Evolutionary conservation across 2,113 vertebrate species (phyloP).

Genomic region (Atractosteus spatula): DNA sequence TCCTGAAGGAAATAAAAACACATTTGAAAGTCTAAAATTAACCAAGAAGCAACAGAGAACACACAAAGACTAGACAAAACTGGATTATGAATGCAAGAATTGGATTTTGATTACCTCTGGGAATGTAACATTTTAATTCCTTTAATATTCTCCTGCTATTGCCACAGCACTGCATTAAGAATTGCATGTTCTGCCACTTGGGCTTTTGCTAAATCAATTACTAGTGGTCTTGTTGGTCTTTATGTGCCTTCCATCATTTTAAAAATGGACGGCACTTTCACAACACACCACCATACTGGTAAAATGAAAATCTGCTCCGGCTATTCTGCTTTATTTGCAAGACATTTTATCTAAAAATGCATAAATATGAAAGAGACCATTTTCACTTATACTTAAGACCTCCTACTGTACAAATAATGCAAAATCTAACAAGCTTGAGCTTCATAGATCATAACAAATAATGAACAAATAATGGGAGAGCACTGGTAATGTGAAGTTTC

Average conservation of each 20-base stretch:
- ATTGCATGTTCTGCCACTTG: constrained; percentile 53
- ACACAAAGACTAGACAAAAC: not conserved
- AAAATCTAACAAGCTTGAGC: too few relatives aligned
- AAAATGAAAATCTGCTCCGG: too few relatives aligned
- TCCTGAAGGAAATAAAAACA: too few relatives aligned
- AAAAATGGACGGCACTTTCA: constrained; percentile 2
- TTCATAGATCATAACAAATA: too few relatives aligned
- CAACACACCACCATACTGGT: not conserved
- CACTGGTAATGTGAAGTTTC: too few relatives aligned
- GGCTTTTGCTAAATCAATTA: constrained; percentile 54
- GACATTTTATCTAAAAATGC: too few relatives aligned
- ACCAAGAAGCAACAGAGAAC: not conserved
- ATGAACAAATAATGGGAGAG: too few relatives aligned
- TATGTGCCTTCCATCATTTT: not conserved
- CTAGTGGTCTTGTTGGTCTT: constrained; percentile 41
- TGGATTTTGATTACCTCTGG: constrained; percentile 43
- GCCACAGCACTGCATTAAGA: constrained; percentile 51
- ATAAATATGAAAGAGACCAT: too few relatives aligned
- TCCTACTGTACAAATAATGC: too few relatives aligned
- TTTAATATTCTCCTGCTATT: constrained; percentile 48
- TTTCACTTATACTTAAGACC: too few relatives aligned
- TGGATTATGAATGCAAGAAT: constrained; percentile 23
- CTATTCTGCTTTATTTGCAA: too few relatives aligned
- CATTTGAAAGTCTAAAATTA: not conserved
- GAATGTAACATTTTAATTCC: constrained; percentile 41